Base-by-base conservation (phyloP, 2,888 invertebrate species). In the Scaptomyza tumidula region DNA sequence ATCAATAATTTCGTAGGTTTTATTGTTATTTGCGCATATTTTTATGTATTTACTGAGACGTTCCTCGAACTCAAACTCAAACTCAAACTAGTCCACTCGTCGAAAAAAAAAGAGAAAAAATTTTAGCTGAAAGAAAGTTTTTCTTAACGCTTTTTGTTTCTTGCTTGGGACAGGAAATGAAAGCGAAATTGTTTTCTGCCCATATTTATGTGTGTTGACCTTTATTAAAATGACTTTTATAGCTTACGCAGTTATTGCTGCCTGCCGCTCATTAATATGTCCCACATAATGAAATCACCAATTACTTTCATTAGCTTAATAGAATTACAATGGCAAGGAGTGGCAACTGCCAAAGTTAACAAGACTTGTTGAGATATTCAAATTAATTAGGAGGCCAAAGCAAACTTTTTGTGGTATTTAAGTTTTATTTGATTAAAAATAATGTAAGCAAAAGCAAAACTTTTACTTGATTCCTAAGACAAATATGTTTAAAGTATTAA, bases 11-110 rank as follows among this genome's bases (percentile, higher is more conserved):
- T 87, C 46, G 71, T 72, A 61, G 89, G 70, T 78, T 88, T 86
- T 86, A 86, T 86, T 84, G 89, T 86, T 87, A 88, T 86, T 85
- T 86, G 87, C 74, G 68, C 73, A 75, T 80, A 88, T 88, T 84
- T 88, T 88, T 86, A 84, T 84, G 85, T 80, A 73, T 88, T 77
- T 75, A 62, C 74, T 56, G 64, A 24, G 31, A 41, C 61, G 14
- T 27, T 49, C 10, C 33, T 39, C 27, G 31, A 39, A 45, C 60
- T 59, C 46, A 16, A 61, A 14, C 56, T 41, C 31, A 11, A 29
- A 33, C 33, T 33, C 33, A 33, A 33, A 33, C 33, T 10, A 10
- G 33, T 33, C 37, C 13, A 37, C 1, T n/a, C 9, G 16, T 14
- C 6, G n/a, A 39, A 29, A 19, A 52, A 50, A 57, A 58, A 33